These are phyloP conservation scores for Odobenus rosmarus DNA, from an alignment of 2,113 vertebrate genomes.

Conservation along the genomic window DNA sequence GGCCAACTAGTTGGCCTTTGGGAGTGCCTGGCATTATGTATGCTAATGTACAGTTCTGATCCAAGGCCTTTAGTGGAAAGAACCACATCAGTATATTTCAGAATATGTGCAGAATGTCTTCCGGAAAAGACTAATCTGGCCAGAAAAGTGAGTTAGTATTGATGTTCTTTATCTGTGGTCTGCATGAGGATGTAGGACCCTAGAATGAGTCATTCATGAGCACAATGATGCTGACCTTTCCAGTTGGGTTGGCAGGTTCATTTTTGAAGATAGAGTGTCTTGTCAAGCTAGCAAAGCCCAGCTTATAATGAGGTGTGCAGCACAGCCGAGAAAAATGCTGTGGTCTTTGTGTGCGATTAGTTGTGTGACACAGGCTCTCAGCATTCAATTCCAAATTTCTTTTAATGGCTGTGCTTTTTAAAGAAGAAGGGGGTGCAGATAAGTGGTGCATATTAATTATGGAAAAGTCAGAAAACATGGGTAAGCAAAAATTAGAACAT, in stretches of 20 bases:
- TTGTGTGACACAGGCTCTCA: constrained; percentile 19
- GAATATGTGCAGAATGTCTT: constrained; percentile 32
- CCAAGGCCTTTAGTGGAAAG: not conserved
- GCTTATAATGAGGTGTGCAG: not conserved
- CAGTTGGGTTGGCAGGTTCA: not conserved
- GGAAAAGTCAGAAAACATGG: constrained; percentile 1
- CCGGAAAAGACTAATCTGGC: constrained; percentile 20
- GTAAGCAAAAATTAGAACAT: constrained; percentile 40
- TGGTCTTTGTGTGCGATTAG: constrained; percentile 34
- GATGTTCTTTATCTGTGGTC: not conserved
- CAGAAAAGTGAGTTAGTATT: not conserved
- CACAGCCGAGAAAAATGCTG: not conserved
- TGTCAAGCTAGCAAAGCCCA: constrained; percentile 20
- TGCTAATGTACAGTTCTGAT: not conserved
- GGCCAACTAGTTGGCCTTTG: not conserved
- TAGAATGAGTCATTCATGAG: not conserved
- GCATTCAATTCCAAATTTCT: not conserved
- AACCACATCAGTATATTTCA: not conserved
- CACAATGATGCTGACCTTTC: not conserved
- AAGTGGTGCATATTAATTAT: not conserved
- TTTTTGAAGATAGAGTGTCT: not conserved
- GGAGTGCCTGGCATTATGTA: not conserved
- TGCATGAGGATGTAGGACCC: not conserved
- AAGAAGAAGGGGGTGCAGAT: not conserved
- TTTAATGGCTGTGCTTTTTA: not conserved